Conservation (phyloP, 2,888 invertebrate species). For the Troides oblongomaculatus region DNA sequence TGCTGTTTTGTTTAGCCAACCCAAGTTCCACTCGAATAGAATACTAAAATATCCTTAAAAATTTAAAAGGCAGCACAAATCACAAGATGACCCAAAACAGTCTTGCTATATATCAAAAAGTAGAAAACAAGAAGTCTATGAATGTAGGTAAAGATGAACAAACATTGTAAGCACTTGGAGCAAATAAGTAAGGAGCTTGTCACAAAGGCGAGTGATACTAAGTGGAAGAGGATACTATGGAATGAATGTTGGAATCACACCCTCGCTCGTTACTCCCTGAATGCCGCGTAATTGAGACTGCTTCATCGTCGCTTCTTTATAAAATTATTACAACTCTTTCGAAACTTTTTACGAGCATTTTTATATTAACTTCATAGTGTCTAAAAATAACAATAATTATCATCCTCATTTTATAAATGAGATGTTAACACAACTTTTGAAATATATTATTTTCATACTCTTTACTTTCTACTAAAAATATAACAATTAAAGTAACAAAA, state of each 20-base stretch:
- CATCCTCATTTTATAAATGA: background rate
- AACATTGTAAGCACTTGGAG: constrained; percentile 15
- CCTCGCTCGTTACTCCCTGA: constrained; percentile 56
- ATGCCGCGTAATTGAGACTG: constrained; percentile 61
- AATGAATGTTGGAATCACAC: constrained; percentile 44
- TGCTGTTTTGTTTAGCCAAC: too few species aligned
- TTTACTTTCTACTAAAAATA: too few species aligned
- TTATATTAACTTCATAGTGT: background rate
- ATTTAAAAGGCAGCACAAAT: too few species aligned
- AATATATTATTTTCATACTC: too few species aligned
- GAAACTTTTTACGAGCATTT: constrained; percentile 16
- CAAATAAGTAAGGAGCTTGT: constrained; percentile 21
- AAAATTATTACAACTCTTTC: constrained; percentile 51
- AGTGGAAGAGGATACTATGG: constrained; percentile 21
- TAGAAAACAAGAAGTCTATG: background rate
- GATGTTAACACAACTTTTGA: too few species aligned
- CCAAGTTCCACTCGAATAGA: too few species aligned
- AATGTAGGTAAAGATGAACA: constrained; percentile 14
- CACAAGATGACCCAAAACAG: too few species aligned
- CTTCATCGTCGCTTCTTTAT: constrained; percentile 47
- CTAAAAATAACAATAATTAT: background rate
- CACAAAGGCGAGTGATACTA: constrained; percentile 25
- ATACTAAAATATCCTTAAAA: too few species aligned
- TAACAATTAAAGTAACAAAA: too few species aligned
- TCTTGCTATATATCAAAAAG: too few species aligned